phyloP scores from a whole-genome alignment of 2,888 invertebrate genomes.

The Orchesellides sinensis region DNA sequence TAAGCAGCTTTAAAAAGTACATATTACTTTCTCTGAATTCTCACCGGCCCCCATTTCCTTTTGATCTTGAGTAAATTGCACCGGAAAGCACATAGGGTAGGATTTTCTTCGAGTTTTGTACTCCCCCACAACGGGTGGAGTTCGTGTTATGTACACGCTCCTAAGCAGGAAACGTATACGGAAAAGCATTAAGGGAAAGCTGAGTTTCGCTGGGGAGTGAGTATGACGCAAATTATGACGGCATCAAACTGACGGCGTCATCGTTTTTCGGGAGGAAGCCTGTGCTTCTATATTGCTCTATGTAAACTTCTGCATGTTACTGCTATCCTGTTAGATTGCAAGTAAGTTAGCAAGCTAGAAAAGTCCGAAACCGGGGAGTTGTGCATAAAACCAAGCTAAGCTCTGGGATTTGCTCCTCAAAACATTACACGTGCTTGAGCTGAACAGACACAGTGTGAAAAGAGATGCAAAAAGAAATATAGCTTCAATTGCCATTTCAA shows the following conservation, averaged over 20 bases:
- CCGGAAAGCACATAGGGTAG: not conserved
- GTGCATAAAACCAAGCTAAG: slow-evolving; percentile 64
- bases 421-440: slow-evolving; percentile 74
- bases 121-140: slow-evolving; percentile 62
- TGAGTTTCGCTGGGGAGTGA: slow-evolving; percentile 41
- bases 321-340: not conserved
- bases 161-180: slow-evolving; percentile 7
- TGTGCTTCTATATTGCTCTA: not conserved
- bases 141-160: slow-evolving; percentile 15
- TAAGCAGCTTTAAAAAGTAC: slow-evolving; percentile 1
- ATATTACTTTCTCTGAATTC: not conserved
- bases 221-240: slow-evolving; percentile 74
- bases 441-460: slow-evolving; percentile 58
- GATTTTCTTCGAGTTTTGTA: slow-evolving; percentile 17
- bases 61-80: not conserved
- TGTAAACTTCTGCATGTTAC: not conserved
- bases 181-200: slow-evolving; percentile 47
- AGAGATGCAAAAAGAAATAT: not conserved
- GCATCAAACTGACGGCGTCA: slow-evolving; percentile 73
- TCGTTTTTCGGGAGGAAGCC: slow-evolving; percentile 50
- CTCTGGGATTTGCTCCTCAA: slow-evolving; percentile 67
- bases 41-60: not conserved
- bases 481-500: not conserved
- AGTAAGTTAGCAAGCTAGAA: slow-evolving; percentile 30
- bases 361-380: slow-evolving; percentile 56